phyloP scores from a whole-genome alignment of 2,888 invertebrate species.

The Enchytraeus crypticus region DNA sequence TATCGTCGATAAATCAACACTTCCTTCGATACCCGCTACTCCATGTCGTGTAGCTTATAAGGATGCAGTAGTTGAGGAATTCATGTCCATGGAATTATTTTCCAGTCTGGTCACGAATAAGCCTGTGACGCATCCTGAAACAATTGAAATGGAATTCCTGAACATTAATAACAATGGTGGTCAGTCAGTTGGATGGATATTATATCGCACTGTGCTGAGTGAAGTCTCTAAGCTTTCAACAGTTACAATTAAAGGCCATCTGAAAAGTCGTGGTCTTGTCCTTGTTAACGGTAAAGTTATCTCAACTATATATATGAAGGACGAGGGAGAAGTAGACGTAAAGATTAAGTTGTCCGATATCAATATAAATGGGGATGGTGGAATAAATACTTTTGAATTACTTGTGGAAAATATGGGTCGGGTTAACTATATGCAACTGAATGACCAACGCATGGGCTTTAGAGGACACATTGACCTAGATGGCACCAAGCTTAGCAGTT shows the following conservation, averaged over 20 bases:
- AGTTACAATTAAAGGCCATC: constrained; percentile 27
- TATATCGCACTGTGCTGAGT: constrained; percentile 50
- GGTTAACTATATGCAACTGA: constrained; percentile 16
- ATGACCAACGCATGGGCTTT: constrained; percentile 18
- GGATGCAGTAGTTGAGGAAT: background rate
- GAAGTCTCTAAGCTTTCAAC: background rate
- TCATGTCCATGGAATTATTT: background rate
- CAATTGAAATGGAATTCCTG: constrained; percentile 42
- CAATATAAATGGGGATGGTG: constrained; percentile 33
- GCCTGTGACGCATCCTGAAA: background rate
- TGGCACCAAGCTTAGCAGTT: background rate
- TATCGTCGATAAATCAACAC: background rate
- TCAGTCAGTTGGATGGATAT: constrained; percentile 56
- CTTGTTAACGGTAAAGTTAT: constrained; percentile 8
- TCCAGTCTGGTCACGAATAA: background rate
- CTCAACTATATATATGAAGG: constrained; percentile 37
- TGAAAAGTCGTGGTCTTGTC: constrained; percentile 50
- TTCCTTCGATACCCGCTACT: constrained; percentile 2
- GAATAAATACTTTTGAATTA: constrained; percentile 16
- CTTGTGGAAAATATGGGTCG: constrained; percentile 26
- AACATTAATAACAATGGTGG: constrained; percentile 46
- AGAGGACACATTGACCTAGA: constrained; percentile 7
- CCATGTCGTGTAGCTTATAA: constrained; percentile 8
- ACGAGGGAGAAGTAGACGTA: constrained; percentile 29
- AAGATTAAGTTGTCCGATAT: too few relatives aligned